phyloP scores from a whole-genome alignment of 2,797 vertebrate species.

The Sebastes dallii region DNA sequence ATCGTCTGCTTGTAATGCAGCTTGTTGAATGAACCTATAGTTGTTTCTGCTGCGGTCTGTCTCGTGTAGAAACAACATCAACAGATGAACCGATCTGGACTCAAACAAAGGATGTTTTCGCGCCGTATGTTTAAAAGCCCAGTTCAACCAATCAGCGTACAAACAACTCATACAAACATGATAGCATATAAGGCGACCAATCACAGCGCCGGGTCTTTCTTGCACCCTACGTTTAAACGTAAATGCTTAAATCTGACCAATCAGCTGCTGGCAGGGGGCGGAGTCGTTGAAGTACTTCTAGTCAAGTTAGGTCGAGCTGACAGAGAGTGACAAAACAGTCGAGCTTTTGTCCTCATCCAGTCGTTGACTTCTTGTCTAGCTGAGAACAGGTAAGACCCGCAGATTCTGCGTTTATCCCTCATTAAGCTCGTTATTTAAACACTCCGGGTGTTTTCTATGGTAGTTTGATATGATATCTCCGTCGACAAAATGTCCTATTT shows the following conservation, averaged over 20 bases:
- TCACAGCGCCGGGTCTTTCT: not conserved
- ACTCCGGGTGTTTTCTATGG: accelerated
- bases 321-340: conserved; percentile 69
- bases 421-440: accelerated
- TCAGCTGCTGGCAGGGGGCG: conserved; percentile 34
- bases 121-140: conserved; percentile 76
- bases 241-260: conserved; percentile 46
- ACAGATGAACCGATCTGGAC: not conserved
- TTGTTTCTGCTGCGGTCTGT: too few relatives aligned
- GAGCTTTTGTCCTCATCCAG: conserved; percentile 44
- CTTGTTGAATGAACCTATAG: too few relatives aligned
- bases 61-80: not conserved
- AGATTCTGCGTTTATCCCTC: accelerated
- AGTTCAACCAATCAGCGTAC: conserved; percentile 51
- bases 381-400: conserved; percentile 35
- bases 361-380: conserved; percentile 26
- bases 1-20: too few relatives aligned
- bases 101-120: conserved; percentile 72
- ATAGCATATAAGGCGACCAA: conserved; percentile 4
- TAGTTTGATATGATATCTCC: accelerated
- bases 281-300: conserved; percentile 27
- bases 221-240: conserved; percentile 40
- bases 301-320: conserved; percentile 54
- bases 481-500: accelerated
- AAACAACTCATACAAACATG: not conserved